Conservation (phyloP, 2,888 invertebrate genomes). For the Drosophila ustulata region DNA sequence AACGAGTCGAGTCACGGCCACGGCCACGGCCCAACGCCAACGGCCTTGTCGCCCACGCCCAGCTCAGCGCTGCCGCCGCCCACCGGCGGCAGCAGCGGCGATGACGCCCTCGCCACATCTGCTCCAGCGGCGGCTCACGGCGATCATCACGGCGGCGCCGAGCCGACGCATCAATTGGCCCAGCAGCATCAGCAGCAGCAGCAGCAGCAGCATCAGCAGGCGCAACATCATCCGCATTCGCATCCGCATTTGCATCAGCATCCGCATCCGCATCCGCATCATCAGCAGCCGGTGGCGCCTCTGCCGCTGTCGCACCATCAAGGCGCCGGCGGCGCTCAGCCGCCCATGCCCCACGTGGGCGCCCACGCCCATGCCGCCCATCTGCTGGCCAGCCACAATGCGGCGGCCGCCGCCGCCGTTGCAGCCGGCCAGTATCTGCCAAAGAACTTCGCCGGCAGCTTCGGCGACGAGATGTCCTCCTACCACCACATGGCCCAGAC, state of each 20-base stretch:
- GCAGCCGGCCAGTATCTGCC: constrained; percentile 83
- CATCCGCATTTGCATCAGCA: constrained; percentile 45
- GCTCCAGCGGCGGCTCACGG: constrained; percentile 35
- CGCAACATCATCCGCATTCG: constrained; percentile 45
- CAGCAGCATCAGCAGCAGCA: constrained; percentile 37
- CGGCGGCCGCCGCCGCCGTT: constrained; percentile 79
- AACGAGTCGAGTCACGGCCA: constrained; percentile 58
- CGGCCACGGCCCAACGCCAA: constrained; percentile 52
- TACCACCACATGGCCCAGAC: constrained; percentile 84
- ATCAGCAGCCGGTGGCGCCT: constrained; percentile 50
- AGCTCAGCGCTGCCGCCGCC: constrained; percentile 51
- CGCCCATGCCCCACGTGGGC: constrained; percentile 50
- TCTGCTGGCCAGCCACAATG: constrained; percentile 83
- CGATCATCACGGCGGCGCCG: constrained; percentile 60
- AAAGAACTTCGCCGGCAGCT: constrained; percentile 79
- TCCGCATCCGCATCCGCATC: constrained; percentile 38
- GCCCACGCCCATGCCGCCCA: constrained; percentile 78
- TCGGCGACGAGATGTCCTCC: constrained; percentile 83
- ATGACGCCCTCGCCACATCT: constrained; percentile 31
- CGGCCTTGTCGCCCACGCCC: constrained; percentile 65
- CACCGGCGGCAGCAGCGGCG: constrained; percentile 43
- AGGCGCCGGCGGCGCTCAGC: constrained; percentile 38
- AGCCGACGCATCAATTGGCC: constrained; percentile 43
- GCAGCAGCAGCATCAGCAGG: constrained; percentile 23
- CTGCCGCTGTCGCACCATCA: constrained; percentile 46